Evolutionary conservation across 2,888 invertebrate species (phyloP), one percentile per base, ranked within the genome.

Genomic region (Rhingia campestris): DNA sequence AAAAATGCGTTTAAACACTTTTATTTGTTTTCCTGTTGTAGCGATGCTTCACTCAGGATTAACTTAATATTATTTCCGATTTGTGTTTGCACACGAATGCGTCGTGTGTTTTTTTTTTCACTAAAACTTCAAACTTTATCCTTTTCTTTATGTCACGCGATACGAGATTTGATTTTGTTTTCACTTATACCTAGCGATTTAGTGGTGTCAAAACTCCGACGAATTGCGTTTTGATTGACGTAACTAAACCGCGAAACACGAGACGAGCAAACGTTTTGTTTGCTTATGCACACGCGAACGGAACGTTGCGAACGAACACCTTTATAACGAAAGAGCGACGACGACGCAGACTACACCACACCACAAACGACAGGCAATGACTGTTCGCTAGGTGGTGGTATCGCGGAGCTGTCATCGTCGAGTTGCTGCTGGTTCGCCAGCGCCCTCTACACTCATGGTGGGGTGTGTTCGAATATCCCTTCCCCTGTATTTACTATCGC

Each of bases 1-100:
- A 90, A 88, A 86, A 87, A 73, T 74, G 39, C 80, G 69, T 70
- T 45, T 64, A 64, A 64, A 77, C 84, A 86, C 86, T 87, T 58
- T 73, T 81, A 61, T 74, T 80, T 81, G 64, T 74, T 80, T 73
- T 56, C 54, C 56, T 72, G 69, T 69, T 63, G 22, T 2, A 22
- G 22, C 22, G 22, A 22, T 64, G 22, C 32, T 43, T 66, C 64
- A 66, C 67, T 72, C 49, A 61, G 41, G 54, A 73, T 49, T 35
- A 49, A 51, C 54, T 53, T 33, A 22, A 22, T 22, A 2, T 12
- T 47, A 12, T 43, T 41, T 45, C 35, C 45, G n/a, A 45, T 67
- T 32, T 72, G 5, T 51, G 33, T 76, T 10, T 12, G 9, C 41
- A n/a, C 59, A 59, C 70, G 30, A 58, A 54, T 66, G 9, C 41